These are phyloP conservation scores for Acleris emargana DNA, from an alignment of 2,888 invertebrate genomes.

Conservation along the genomic window DNA sequence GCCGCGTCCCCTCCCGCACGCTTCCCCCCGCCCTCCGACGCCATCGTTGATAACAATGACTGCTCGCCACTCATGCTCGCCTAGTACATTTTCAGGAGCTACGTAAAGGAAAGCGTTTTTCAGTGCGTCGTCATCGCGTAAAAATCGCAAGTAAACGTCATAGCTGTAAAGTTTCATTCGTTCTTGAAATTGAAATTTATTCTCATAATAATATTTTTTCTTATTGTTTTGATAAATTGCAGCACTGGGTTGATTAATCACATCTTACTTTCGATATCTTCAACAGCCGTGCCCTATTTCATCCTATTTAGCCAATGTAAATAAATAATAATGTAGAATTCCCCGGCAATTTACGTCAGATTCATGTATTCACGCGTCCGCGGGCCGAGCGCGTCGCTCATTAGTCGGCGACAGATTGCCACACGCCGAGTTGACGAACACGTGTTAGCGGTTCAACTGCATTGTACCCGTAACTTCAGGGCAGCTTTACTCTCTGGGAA, in stretches of 20 bases:
- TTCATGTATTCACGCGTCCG: slow-evolving; percentile 7
- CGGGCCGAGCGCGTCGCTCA: slow-evolving; percentile 9
- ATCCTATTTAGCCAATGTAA: no score
- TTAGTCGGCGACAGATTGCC: slow-evolving; percentile 35
- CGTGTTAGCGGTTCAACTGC: slow-evolving; percentile 22
- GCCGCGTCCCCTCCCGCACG: slow-evolving; percentile 48
- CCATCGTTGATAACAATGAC: slow-evolving; percentile 71
- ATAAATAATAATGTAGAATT: slow-evolving; percentile 2
- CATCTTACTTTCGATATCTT: no score
- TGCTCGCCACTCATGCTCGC: slow-evolving; percentile 67
- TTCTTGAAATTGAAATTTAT: no score
- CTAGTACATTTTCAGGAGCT: slow-evolving; percentile 77
- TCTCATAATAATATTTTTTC: no score
- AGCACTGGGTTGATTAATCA: no score
- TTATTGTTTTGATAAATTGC: no score
- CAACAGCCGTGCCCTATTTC: no score
- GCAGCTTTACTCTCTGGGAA: slow-evolving; percentile 5
- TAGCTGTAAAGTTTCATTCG: slow-evolving; percentile 2
- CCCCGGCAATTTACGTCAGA: slow-evolving; percentile 1
- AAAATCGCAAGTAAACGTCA: slow-evolving; percentile 23
- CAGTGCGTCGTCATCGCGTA: slow-evolving; percentile 52
- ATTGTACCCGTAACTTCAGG: slow-evolving; percentile 5
- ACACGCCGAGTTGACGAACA: slow-evolving; percentile 40
- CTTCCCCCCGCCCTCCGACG: slow-evolving; percentile 46
- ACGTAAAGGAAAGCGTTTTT: slow-evolving; percentile 65